Conservation (phyloP, 2,797 vertebrate species). For the Caiman crocodilus region DNA sequence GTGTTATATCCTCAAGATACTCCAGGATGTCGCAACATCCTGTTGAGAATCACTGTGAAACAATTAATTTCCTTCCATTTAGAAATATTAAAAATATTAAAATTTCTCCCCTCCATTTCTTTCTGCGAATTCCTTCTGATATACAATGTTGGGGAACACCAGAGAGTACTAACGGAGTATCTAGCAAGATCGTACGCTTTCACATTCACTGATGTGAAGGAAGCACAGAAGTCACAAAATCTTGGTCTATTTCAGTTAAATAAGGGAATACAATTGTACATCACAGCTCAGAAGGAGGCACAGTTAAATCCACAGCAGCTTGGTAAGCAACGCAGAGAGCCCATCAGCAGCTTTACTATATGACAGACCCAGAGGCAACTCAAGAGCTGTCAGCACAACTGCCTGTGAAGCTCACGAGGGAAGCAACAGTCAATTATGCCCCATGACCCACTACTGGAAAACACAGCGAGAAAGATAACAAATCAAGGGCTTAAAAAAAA, state of each 20-base stretch:
- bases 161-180: background rate
- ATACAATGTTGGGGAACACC: background rate
- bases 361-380: slow-evolving; percentile 69
- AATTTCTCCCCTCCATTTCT: background rate
- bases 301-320: slow-evolving; percentile 20
- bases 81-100: background rate
- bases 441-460: slow-evolving; percentile 40
- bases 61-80: background rate
- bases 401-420: slow-evolving; percentile 51
- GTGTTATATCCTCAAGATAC: too few species aligned
- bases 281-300: slow-evolving; percentile 21
- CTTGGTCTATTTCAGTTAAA: background rate
- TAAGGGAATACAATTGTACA: slow-evolving; percentile 37
- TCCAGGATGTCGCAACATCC: too few species aligned
- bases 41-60: too few species aligned
- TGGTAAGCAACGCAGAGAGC: slow-evolving; percentile 48
- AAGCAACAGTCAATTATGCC: slow-evolving; percentile 59
- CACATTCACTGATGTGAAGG: background rate
- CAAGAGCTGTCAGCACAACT: slow-evolving; percentile 53
- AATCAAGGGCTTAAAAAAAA: slow-evolving; percentile 42
- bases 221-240: background rate
- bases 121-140: slow-evolving; percentile 12
- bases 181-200: background rate
- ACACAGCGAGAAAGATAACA: slow-evolving; percentile 38
- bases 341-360: slow-evolving; percentile 53